Base-by-base conservation (phyloP, 2,888 invertebrate species). In the Caenorhabditis uteleia region DNA sequence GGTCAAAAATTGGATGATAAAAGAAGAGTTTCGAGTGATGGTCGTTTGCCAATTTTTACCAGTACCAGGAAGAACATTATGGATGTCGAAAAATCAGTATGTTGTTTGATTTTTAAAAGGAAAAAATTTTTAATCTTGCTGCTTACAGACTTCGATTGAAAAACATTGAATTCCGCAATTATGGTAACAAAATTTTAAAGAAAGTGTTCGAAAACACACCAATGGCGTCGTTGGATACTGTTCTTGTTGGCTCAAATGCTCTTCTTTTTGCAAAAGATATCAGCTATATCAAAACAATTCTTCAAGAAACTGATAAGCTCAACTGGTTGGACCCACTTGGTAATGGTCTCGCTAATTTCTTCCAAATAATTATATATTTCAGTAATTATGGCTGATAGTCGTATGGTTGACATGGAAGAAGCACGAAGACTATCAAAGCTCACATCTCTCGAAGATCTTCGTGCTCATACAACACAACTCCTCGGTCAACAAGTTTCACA, bases 1-100 rank as follows among this genome's bases (percentile, higher is more conserved):
- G 34, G 67, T 81, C n/a, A 71, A 69, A 33, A 39, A 60, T 18
- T 81, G 78, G 75, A 65, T 81, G 40, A 43, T 56, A n/a, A 61
- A 64, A 8, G 75, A 80, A 36, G 69, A 74, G 31, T 82, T 75
- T 51, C 70, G 74, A 21, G 76, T 79, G 29, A 38, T 82, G 57
- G 78, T 71, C 6, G 74, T 81, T 26, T 81, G 81, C 42, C 80
- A 81, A 50, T 72, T 75, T 43, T 48, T 71, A 31, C 73, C 78
- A 25, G 78, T 78, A 20, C 62, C 72, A 8, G 78, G 75, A 53
- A 39, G 79, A 34, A 73, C 71, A 7, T 60, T 78, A 6, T 78
- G 77, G 73, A 65, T 81, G 16, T 62, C 79, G 1, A 75, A 72
- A 31, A 81, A 81, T 60, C 77, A 77, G 70, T 75, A 23, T 49